Conservation (phyloP, 2,888 invertebrate species). For the Pristionchus exspectatus region DNA sequence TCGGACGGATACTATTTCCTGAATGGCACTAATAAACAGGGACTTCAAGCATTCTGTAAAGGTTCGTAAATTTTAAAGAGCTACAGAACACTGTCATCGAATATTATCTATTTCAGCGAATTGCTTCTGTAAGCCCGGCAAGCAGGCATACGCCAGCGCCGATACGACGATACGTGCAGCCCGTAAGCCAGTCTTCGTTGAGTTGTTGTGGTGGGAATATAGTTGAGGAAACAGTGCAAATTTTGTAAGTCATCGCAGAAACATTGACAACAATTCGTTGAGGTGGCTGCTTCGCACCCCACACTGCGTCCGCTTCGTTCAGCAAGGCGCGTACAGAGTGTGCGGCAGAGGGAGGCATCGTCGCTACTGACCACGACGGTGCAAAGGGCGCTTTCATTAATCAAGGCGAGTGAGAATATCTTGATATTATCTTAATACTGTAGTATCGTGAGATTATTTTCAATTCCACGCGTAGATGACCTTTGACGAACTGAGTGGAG, state of each 20-base stretch:
- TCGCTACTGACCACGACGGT: neutral
- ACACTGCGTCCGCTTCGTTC: no score
- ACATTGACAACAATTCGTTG: neutral
- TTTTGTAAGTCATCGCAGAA: no score
- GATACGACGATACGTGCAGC: neutral
- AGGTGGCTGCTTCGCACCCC: neutral
- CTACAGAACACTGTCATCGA: no score
- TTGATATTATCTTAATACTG: no score
- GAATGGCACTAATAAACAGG: neutral
- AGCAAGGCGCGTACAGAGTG: neutral
- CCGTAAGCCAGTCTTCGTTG: no score
- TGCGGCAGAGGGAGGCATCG: neutral
- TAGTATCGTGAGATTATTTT: no score
- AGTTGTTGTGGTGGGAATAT: neutral
- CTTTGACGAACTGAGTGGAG: no score
- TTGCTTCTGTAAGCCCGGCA: neutral
- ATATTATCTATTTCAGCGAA: neutral
- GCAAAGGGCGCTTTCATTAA: neutral
- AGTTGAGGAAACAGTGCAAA: no score
- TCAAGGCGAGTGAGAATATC: no score
- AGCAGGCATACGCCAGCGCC: neutral
- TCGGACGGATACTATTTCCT: neutral
- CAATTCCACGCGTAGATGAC: no score
- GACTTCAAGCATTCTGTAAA: neutral
- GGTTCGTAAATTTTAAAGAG: neutral